Base-by-base conservation (phyloP, 1,140 invertebrate genomes). In the Leptinotarsa undecemlineata region DNA sequence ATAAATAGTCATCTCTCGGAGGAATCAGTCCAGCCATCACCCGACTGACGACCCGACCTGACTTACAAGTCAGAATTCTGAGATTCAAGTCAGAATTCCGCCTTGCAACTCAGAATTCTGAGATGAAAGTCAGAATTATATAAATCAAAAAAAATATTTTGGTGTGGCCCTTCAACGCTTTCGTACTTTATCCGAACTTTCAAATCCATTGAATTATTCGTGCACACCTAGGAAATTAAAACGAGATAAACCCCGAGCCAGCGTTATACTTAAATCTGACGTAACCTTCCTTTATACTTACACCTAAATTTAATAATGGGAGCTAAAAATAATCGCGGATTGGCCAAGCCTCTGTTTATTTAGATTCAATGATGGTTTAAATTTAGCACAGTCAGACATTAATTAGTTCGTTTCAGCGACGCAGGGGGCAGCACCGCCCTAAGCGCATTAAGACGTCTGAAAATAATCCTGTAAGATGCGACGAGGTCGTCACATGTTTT, bases 331-430 rank as follows among this genome's bases (percentile, higher is more conserved):
- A 72, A 26, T 17, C 42, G 23, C 3, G 8, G 17, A 20, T 64
- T 47, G 60, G 57, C 23, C 71, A 72, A 72, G 71, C 71, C 71
- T 72, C 71, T 72, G 71, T 72, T 63, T 72, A 72, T 72, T 72
- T 72, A 72, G 71, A 60, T 72, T 23, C 57, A 72, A 57, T 48
- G 47, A 48, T 17, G 23, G 20, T 19, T 47, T 64, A 72, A 57
- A 33, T 33, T 72, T 62, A 63, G 61, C 62, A 4, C 62, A 20
- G 62, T 64, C 62, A 64, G 62, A 64, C 62, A 21, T 26, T 26
- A 14, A 64, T 33, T 48, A 48, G 64, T 69, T 68, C 72, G 15
- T 42, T 75, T 66, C 60, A 64, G 60, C 51, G 13, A 20, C 70
- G 51, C n/a, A 64, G 8, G 64, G 48, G 71, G 75, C 75, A 73